A percentile compares a stretch with the other conserved stretches of the same genome.
Conservation (phyloP, 2,797 vertebrate genomes). For the Pagetopsis macropterus region DNA sequence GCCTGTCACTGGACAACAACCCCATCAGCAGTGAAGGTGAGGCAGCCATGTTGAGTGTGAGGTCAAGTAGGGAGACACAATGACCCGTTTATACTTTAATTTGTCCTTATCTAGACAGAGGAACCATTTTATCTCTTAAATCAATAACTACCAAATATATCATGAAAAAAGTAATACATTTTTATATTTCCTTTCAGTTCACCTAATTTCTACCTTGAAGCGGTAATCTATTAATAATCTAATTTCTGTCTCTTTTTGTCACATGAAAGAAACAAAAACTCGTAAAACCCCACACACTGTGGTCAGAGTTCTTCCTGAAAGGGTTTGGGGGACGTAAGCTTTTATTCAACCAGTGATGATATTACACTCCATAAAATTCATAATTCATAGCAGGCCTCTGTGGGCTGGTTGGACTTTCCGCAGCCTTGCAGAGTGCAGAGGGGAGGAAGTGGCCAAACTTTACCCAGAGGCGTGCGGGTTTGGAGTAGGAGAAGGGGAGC, state of each 20-base stretch:
- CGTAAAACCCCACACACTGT: background rate
- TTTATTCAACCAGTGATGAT: conserved; percentile 14
- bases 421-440: conserved; percentile 41
- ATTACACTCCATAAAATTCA: conserved; percentile 45
- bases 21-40: conserved; percentile 85
- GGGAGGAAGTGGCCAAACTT: conserved; percentile 72
- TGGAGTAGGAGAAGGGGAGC: conserved; percentile 62
- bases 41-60: conserved; percentile 19
- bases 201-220: background rate
- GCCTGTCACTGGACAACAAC: conserved; percentile 80
- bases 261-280: background rate
- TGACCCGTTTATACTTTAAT: background rate
- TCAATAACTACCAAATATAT: too few species aligned
- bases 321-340: background rate
- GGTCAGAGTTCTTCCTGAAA: conserved; percentile 3
- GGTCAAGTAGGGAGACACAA: background rate
- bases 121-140: background rate
- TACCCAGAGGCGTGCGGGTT: conserved; percentile 66
- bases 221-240: background rate
- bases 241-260: background rate
- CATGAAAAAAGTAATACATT: too few species aligned
- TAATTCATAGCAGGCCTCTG: conserved; percentile 60
- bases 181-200: background rate
- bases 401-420: conserved; percentile 61
- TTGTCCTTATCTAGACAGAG: background rate